A percentile compares a stretch with the other conserved stretches of the same genome.
phyloP scores from a whole-genome alignment of 2,797 vertebrate genomes.

The Morelia viridis region DNA sequence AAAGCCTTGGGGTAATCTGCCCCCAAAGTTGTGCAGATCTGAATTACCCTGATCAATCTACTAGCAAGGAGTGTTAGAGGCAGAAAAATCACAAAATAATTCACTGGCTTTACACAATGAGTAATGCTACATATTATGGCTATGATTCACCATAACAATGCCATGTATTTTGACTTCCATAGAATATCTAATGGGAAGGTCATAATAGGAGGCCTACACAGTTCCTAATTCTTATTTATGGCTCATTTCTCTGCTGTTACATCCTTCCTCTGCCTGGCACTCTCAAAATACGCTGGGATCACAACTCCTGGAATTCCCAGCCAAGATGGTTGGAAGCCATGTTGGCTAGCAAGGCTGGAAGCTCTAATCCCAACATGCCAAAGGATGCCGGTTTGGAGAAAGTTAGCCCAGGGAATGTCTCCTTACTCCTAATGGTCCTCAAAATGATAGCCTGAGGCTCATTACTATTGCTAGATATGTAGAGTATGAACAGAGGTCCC shows the following conservation, averaged over 20 bases:
- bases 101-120: background rate
- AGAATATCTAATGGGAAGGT: background rate
- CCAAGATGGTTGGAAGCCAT: background rate
- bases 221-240: conserved; percentile 53
- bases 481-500: conserved; percentile 59
- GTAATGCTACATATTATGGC: background rate
- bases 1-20: background rate
- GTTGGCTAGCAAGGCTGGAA: background rate
- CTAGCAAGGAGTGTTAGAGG: background rate
- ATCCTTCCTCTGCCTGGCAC: background rate
- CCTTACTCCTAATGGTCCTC: conserved; percentile 15
- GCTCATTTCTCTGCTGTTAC: conserved; percentile 21
- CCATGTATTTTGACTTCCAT: background rate
- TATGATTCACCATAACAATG: background rate
- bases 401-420: background rate
- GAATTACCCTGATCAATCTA: background rate
- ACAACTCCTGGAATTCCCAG: background rate
- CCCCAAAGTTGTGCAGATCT: background rate
- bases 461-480: conserved; percentile 63
- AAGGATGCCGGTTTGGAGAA: background rate
- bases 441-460: conserved; percentile 65
- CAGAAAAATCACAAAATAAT: background rate
- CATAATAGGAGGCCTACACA: no score
- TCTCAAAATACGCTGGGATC: background rate
- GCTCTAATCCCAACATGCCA: background rate